A percentile compares a stretch with the other conserved stretches of the same genome.
Conservation (phyloP, 2,797 vertebrate species). For the Streptopelia turtur region DNA sequence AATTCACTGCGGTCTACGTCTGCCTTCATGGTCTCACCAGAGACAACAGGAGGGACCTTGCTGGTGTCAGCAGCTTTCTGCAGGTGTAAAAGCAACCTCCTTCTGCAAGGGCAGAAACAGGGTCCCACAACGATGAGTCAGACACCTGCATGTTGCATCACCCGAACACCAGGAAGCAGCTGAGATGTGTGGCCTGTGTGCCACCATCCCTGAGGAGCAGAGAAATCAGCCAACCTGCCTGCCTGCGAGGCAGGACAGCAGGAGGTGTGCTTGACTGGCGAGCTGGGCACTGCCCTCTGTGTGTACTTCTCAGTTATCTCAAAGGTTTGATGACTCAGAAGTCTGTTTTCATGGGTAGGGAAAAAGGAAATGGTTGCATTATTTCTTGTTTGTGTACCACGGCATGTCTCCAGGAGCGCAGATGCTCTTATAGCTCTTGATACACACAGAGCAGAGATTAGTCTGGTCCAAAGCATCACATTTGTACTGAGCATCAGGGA, state of each 20-base stretch:
- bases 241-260: not conserved
- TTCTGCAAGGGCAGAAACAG: not conserved
- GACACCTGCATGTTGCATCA: not conserved
- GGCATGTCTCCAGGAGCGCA: not conserved
- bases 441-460: not conserved
- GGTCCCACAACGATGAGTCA: accelerated
- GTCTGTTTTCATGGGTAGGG: not conserved
- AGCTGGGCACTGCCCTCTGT: not conserved
- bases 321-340: not conserved
- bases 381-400: not conserved
- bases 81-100: not conserved
- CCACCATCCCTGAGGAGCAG: accelerated
- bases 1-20: accelerated
- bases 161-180: not conserved
- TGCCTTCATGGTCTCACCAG: not conserved
- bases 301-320: not conserved
- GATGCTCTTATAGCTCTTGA: not conserved
- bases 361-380: not conserved
- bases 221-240: not conserved
- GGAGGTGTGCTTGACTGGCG: not conserved
- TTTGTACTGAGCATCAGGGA: not conserved
- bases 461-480: not conserved
- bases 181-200: not conserved
- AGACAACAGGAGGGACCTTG: not conserved
- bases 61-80: not conserved